Percentiles rank a stretch among this genome's conserved stretches.
Evolutionary conservation across 2,888 invertebrate genomes (phyloP).

Genomic region (Carcina quercana): DNA sequence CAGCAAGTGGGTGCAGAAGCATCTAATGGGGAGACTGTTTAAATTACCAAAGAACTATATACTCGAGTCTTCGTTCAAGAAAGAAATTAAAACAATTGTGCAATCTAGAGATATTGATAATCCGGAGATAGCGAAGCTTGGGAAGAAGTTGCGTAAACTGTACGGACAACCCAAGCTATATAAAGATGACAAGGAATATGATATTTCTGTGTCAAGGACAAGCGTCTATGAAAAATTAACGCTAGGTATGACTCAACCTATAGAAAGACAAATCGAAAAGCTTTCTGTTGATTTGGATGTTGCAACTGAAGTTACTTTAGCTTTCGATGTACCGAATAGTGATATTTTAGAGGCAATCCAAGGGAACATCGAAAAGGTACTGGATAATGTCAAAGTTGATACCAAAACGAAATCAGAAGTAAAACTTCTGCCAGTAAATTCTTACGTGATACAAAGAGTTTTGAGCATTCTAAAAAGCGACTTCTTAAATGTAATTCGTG

Average conservation of each 20-base stretch:
- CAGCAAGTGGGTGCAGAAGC: constrained; percentile 83
- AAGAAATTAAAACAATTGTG: constrained; percentile 21
- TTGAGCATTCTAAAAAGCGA: constrained; percentile 34
- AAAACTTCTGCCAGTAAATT: constrained; percentile 74
- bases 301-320: constrained; percentile 31
- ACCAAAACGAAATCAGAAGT: constrained; percentile 22
- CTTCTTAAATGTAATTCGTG: constrained; percentile 21
- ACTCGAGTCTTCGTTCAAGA: constrained; percentile 24
- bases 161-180: constrained; percentile 55
- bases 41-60: constrained; percentile 24
- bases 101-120: constrained; percentile 31
- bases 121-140: constrained; percentile 36
- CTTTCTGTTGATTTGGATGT: constrained; percentile 24
- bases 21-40: constrained; percentile 56
- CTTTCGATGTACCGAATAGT: constrained; percentile 40
- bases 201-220: constrained; percentile 28
- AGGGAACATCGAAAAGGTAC: constrained; percentile 26
- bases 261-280: constrained; percentile 39
- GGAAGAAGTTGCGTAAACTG: constrained; percentile 52
- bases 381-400: constrained; percentile 18
- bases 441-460: constrained; percentile 61
- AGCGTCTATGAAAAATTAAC: constrained; percentile 32
- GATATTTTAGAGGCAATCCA: constrained; percentile 26
- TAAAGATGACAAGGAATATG: constrained; percentile 36
- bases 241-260: constrained; percentile 40